Evolutionary conservation across 2,113 vertebrate genomes (phyloP).

Genomic region (Mobula hypostoma): DNA sequence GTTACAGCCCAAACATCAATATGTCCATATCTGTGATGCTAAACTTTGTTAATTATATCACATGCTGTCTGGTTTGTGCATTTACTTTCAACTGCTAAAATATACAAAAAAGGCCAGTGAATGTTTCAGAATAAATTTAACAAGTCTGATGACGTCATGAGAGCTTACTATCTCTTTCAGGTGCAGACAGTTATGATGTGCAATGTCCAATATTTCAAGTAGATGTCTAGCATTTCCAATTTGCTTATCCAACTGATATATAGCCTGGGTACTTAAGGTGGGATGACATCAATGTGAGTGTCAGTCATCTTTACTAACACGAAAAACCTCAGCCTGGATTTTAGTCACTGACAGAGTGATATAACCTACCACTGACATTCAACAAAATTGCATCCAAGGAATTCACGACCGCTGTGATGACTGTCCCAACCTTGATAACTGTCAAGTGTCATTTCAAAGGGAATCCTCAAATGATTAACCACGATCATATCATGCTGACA

Average conservation of each 20-base stretch:
- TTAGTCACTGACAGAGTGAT: too few species aligned
- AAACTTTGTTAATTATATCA: background rate
- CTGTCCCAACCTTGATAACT: too few species aligned
- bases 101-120: background rate
- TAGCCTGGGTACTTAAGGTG: background rate
- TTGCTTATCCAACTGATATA: background rate
- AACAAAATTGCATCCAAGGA: too few species aligned
- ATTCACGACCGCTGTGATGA: too few species aligned
- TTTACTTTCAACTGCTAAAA: background rate
- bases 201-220: background rate
- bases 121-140: background rate
- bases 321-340: too few species aligned
- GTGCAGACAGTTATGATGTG: background rate
- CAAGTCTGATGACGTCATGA: background rate
- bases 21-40: background rate
- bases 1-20: background rate
- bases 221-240: background rate
- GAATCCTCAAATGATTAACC: too few species aligned
- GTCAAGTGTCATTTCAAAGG: too few species aligned
- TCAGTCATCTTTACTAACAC: background rate
- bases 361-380: too few species aligned
- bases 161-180: background rate
- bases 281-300: background rate
- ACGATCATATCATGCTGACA: too few species aligned
- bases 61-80: background rate